These are phyloP conservation scores for Canis aureus DNA, from an alignment of 2,113 vertebrate genomes.

Conservation along the genomic window DNA sequence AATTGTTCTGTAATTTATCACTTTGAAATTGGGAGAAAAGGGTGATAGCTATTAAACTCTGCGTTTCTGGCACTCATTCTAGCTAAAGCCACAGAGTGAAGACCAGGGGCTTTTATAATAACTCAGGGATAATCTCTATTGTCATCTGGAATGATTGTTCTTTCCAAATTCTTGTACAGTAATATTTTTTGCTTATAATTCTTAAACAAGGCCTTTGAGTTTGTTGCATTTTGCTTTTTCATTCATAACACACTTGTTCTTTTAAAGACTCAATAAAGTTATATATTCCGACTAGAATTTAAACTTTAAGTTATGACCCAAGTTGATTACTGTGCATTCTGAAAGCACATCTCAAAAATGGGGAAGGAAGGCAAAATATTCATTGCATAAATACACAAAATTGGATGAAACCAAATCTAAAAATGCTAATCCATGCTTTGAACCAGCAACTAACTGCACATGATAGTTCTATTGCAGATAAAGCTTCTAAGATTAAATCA, in stretches of 20 bases:
- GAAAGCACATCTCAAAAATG: slow-evolving; percentile 15
- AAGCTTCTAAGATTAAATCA: slow-evolving; percentile 56
- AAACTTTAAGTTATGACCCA: slow-evolving; percentile 33
- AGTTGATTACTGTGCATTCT: slow-evolving; percentile 48
- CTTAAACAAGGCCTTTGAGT: slow-evolving; percentile 7
- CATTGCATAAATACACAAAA: slow-evolving; percentile 14
- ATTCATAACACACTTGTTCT: slow-evolving; percentile 1
- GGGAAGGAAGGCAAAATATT: slow-evolving; percentile 45
- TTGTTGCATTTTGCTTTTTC: slow-evolving; percentile 47
- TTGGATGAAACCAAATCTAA: slow-evolving; percentile 29
- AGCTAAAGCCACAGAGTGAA: neutral
- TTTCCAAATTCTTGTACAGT: neutral
- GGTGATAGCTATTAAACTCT: neutral
- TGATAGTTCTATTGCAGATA: neutral
- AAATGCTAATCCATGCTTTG: slow-evolving; percentile 55
- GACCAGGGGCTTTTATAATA: neutral
- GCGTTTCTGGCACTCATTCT: neutral
- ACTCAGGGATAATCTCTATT: neutral
- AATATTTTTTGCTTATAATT: slow-evolving; percentile 45
- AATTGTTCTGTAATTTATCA: neutral
- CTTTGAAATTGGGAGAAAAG: neutral
- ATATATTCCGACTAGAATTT: slow-evolving; percentile 20
- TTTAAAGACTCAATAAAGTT: slow-evolving; percentile 52
- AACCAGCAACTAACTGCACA: slow-evolving; percentile 22
- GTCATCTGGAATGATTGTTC: neutral